Evolutionary conservation across 2,797 vertebrate genomes (phyloP), one percentile per base, ranked within the genome.

Genomic region (Rhinogobio ventralis): DNA sequence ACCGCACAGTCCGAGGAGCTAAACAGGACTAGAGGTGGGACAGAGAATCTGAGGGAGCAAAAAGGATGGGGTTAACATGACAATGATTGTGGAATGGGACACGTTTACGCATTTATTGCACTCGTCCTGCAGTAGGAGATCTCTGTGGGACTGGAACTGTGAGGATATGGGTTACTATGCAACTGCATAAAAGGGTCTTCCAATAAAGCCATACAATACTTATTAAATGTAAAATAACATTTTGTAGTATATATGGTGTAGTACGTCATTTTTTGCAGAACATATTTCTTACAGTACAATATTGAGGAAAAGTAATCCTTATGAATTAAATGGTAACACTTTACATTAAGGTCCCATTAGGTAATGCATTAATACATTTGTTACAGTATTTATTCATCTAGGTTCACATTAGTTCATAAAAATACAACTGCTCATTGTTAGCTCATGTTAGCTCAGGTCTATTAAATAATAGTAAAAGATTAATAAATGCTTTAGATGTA

Each of bases 31-130:
- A 68, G 8, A 81, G 42, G 66, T 13, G 23, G 23, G 36, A 62
- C 28, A 42, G 30, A 74, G 39, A 6, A 62, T 82, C 76, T 73
- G 51, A 8, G 19, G 62, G 57, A 89, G 25, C 46, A 17, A 57
- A 64, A 8, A 82, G 10, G 74, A 25, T 39, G 33, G 62, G 60
- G 73, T 30, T 87, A 82, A 75, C 36, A 74, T 62, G 81, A 30
- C 33, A 20, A 55, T 33, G 69, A 71, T 9, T 13, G 20, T 20
- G 75, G 76, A n/a, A 51, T 13, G 46, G 1, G 17, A 53, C 46
- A 14, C 28, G 5, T 53, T 74, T 30, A 53, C 17, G 28, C 28
- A 14, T 36, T 36, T 23, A 53, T 6, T 74, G 25, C 46, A 13
- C 28, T 73, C 25, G 3, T 74, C 46, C 49, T 55, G 72, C 28